Evolutionary conservation across 2,113 vertebrate genomes (phyloP), one percentile per base, ranked within the genome.

Genomic region (Oncorhynchus keta): DNA sequence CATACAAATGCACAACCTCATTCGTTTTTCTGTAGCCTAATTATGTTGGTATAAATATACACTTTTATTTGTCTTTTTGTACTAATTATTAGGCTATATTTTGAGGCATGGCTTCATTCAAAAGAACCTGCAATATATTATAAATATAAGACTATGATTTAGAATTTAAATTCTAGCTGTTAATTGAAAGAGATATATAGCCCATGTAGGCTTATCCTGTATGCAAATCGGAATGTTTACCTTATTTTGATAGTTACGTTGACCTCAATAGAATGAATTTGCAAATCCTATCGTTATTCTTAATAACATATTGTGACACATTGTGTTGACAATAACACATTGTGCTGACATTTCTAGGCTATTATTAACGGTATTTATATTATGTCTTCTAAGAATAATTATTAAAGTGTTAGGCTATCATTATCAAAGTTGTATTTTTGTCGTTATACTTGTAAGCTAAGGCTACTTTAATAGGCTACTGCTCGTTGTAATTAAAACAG

Each of bases 401-500:
- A 45, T 45, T 11, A 11, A 2, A 45, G 39, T 45, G 16, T 55
- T 55, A 16, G 51, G 51, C 16, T 55, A 5, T 55, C 51, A 18
- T 55, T 55, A 55, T 18, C 51, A 55, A 55, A 55, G 65, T 67
- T 67, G 4, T 67, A n/a, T 30, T 67, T 30, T 28, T 67, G 11
- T 28, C 22, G 11, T 67, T 67, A 24, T 28, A 45, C 39, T 12
- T 11, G 13, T 30, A 67, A 9, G 0, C 20, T 11, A 12, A 11
- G 61, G 1, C 9, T 22, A 64, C 16, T 62, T 9, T 22, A 62
- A 62, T 62, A 8, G 39, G n/a, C 22, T 13, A 1, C 28, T 9
- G 30, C 65, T 16, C 65, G 8, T 68, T 68, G 3, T 14, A 11
- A 48, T 49, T 22, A 45, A 82, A 0, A 49, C 86, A 65, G 91